Evolutionary conservation across 2,113 vertebrate species (phyloP), one percentile per base, ranked within the genome.

Genomic region (Alosa alosa): DNA sequence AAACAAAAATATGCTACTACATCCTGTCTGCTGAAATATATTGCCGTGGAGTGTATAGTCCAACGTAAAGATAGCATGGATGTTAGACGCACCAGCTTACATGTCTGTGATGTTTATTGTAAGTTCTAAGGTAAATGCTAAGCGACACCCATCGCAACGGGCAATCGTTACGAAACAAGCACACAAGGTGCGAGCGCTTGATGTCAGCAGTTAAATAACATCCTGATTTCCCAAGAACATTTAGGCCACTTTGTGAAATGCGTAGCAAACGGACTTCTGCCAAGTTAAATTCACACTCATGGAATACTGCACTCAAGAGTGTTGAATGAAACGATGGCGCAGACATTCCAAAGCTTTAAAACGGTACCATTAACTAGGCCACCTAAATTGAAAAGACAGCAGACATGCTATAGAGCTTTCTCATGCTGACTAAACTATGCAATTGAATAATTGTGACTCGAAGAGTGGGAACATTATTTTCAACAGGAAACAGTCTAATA

Each of bases 71-170:
- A 31, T 31, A 36, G 31, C 64, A 72, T 7, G 57, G 60, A 88
- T 89, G 87, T 87, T 55, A 87, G 47, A 11, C 41, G 86, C n/a
- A 72, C 2, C 5, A 47, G 8, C 85, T 83, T 88, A 89, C 91
- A 91, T 90, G 84, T 44, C 81, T 85, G 90, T 44, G 78, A 94
- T 95, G 94, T 94, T 93, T 93, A 95, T 94, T 95, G 89, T 87
- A 83, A 86, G 82, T 78, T 89, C 91, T 90, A 88, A 90, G 91
- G 92, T 89, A 92, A 92, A 93, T 86, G 91, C 87, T 91, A 91
- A 86, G 60, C 44, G 87, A 92, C 90, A 93, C 93, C 93, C 90
- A 93, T 92, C 94, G 92, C 95, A 90, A 90, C 88, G 57, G 94
- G 91, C 82, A 89, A 89, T 89, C 90, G 88, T 90, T 90, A 92